Percentiles rank a stretch among this genome's conserved stretches.
phyloP scores from a whole-genome alignment of 2,888 invertebrate genomes.

The Caenorhabditis drosophilae region DNA sequence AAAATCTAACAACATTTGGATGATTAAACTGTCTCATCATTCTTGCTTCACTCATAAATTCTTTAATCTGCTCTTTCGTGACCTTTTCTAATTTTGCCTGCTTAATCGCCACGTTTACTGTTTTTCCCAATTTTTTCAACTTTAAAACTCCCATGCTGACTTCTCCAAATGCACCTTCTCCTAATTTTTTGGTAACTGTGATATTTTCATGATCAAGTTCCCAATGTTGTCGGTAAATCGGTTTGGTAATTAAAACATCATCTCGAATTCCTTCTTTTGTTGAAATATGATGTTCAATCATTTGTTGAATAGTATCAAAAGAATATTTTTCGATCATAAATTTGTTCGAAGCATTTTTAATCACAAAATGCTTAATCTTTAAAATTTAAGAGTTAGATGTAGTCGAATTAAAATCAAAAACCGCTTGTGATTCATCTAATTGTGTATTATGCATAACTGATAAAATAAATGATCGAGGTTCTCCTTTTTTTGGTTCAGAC shows the following conservation, averaged over 20 bases:
- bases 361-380: slow-evolving; percentile 41
- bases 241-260: slow-evolving; percentile 15
- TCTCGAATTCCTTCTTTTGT: slow-evolving; percentile 11
- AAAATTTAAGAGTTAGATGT: background rate
- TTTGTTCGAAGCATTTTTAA: slow-evolving; percentile 17
- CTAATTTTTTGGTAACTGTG: slow-evolving; percentile 47
- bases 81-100: slow-evolving; percentile 48
- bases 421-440: slow-evolving; percentile 6
- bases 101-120: slow-evolving; percentile 27
- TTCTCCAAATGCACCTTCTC: slow-evolving; percentile 62
- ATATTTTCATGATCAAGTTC: slow-evolving; percentile 54
- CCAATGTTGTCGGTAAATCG: slow-evolving; percentile 49
- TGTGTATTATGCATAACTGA: slow-evolving; percentile 39
- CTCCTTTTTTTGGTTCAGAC: slow-evolving; percentile 40
- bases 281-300: slow-evolving; percentile 25
- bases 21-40: slow-evolving; percentile 50
- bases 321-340: slow-evolving; percentile 31
- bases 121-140: slow-evolving; percentile 2
- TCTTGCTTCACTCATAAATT: slow-evolving; percentile 55
- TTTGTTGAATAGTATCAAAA: slow-evolving; percentile 22
- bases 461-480: slow-evolving; percentile 31
- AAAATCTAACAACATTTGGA: slow-evolving; percentile 50
- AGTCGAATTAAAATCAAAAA: slow-evolving; percentile 1
- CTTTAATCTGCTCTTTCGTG: slow-evolving; percentile 56
- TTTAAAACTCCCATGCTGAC: slow-evolving; percentile 30